A percentile compares a stretch with the other conserved stretches of the same genome.
Conservation (phyloP, 2,888 invertebrate species). For the Epistrophella euchroma region DNA sequence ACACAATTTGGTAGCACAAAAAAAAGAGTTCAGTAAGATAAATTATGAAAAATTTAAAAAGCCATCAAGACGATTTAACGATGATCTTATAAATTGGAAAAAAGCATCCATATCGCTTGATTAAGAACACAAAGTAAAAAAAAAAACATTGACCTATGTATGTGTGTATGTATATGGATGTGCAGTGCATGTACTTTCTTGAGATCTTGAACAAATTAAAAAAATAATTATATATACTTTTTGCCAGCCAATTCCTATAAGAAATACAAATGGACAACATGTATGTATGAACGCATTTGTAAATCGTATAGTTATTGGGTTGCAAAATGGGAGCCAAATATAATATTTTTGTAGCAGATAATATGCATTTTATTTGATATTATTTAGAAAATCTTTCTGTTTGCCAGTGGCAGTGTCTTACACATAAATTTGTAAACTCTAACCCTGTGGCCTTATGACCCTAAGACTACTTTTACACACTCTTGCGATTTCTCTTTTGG, state of each 20-base stretch:
- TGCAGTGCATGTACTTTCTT: neutral
- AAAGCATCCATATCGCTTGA: neutral
- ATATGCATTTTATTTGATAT: too few species aligned
- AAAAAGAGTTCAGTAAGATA: slow-evolving; percentile 10
- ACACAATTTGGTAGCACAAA: slow-evolving; percentile 43
- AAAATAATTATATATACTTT: neutral
- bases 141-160: too few species aligned
- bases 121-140: neutral
- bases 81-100: neutral
- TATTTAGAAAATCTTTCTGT: too few species aligned
- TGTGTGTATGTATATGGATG: too few species aligned
- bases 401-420: too few species aligned
- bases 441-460: too few species aligned
- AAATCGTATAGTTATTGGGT: neutral
- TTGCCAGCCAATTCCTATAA: neutral
- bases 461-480: too few species aligned
- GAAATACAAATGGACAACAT: neutral
- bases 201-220: neutral
- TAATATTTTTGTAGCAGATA: too few species aligned
- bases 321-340: neutral
- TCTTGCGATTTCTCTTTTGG: too few species aligned
- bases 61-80: too few species aligned
- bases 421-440: too few species aligned
- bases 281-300: too few species aligned
- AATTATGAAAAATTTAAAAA: neutral